phyloP scores from a whole-genome alignment of 2,113 vertebrate species.

The Zootoca vivipara region DNA sequence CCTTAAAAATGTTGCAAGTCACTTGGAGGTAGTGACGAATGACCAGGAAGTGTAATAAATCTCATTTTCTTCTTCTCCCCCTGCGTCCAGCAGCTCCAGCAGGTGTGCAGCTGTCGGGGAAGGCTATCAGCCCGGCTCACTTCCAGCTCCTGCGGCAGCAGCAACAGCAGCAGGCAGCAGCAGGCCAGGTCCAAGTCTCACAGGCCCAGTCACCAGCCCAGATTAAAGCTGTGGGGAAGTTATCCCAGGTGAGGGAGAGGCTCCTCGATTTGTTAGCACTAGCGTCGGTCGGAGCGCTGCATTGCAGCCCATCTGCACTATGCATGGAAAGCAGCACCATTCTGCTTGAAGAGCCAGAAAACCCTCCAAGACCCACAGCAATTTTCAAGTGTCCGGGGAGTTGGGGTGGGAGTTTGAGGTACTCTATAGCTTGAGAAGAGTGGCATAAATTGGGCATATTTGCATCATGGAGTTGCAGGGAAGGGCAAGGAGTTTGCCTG shows the following conservation, averaged over 20 bases:
- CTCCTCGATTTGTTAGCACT: too few relatives aligned
- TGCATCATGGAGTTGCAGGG: not conserved
- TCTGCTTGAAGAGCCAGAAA: too few relatives aligned
- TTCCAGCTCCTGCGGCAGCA: slow-evolving; percentile 90
- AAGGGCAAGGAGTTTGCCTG: not conserved
- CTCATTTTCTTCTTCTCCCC: not conserved
- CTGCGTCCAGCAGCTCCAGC: slow-evolving; percentile 66
- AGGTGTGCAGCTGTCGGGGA: slow-evolving; percentile 83
- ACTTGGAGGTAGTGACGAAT: too few relatives aligned
- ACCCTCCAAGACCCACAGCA: too few relatives aligned
- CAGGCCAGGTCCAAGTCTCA: slow-evolving; percentile 75
- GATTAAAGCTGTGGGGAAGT: slow-evolving; percentile 84
- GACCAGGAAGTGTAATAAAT: not conserved
- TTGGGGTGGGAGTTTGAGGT: too few relatives aligned
- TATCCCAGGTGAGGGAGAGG: slow-evolving; percentile 75
- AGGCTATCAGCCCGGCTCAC: slow-evolving; percentile 84
- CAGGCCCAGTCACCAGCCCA: slow-evolving; percentile 82
- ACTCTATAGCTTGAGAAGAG: not conserved
- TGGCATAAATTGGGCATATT: not conserved
- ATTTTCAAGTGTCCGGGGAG: too few relatives aligned
- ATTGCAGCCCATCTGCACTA: too few relatives aligned
- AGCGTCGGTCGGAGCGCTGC: too few relatives aligned
- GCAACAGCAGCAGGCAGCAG: slow-evolving; percentile 73
- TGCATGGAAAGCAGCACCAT: too few relatives aligned
- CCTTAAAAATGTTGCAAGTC: too few relatives aligned